Conservation (phyloP, 2,888 invertebrate species). For the Adelphocoris suturalis region DNA sequence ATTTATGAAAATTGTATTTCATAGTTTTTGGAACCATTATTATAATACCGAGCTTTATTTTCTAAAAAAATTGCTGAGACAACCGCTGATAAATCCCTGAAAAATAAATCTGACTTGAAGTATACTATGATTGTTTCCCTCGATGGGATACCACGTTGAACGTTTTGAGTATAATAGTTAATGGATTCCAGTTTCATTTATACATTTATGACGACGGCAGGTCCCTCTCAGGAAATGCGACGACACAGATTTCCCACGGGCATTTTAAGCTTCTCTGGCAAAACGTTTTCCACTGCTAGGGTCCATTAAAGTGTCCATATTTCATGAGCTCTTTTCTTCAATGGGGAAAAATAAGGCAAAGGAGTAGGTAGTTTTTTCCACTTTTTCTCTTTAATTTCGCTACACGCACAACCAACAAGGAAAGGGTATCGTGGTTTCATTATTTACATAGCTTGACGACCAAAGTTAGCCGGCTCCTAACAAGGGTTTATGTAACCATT, state of each 20-base stretch:
- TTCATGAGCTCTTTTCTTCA: not conserved
- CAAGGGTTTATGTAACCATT: too few species aligned
- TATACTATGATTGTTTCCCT: too few species aligned
- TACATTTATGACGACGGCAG: conserved; percentile 33
- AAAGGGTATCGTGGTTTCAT: too few species aligned
- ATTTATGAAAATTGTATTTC: too few species aligned
- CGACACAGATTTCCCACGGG: conserved; percentile 44
- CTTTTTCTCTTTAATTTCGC: not conserved
- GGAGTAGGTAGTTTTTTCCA: not conserved
- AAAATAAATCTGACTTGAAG: too few species aligned
- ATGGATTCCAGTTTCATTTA: conserved; percentile 25
- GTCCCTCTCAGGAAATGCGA: not conserved
- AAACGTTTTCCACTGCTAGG: conserved; percentile 28
- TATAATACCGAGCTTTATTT: too few species aligned
- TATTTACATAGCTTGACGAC: too few species aligned
- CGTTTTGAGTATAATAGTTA: not conserved
- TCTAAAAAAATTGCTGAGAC: too few species aligned
- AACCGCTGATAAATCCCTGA: too few species aligned
- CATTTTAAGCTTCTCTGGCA: conserved; percentile 27
- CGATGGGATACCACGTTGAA: not conserved
- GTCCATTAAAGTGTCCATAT: conserved; percentile 17
- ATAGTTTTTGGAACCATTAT: too few species aligned
- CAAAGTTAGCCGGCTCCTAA: too few species aligned
- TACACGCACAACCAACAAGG: too few species aligned
- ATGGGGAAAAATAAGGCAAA: not conserved